Conservation (phyloP, 2,888 invertebrate species). For the Sicus ferrugineus region DNA sequence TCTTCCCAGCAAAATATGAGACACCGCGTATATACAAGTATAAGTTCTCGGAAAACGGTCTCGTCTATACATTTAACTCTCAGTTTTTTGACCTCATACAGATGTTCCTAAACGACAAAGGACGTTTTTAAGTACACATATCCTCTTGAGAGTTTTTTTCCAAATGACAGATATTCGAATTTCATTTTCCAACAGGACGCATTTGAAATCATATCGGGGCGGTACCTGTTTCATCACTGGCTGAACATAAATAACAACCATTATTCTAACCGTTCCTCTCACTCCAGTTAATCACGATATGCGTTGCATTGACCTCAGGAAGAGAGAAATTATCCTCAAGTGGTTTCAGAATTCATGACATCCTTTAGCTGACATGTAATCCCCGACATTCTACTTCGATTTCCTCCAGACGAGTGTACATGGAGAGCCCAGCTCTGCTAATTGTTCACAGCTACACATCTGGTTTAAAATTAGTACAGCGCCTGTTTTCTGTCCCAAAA, state of each 20-base stretch:
- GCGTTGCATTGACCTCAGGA: conserved; percentile 11
- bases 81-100: background rate
- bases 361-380: background rate
- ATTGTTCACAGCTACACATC: conserved; percentile 25
- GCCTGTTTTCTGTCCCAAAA: background rate
- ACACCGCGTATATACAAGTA: no score
- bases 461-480: background rate
- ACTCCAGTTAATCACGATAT: conserved; percentile 24
- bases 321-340: conserved; percentile 1
- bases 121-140: conserved; percentile 15
- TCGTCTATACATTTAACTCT: background rate
- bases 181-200: background rate
- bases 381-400: background rate
- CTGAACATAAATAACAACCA: no score
- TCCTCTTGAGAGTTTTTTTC: background rate
- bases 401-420: background rate
- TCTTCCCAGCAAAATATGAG: conserved; percentile 1
- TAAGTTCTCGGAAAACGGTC: background rate
- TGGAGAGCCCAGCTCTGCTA: background rate
- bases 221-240: background rate
- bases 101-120: background rate
- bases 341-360: background rate
- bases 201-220: background rate
- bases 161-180: background rate
- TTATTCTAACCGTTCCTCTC: no score